These are phyloP conservation scores for Drosophila mulleri DNA, from an alignment of 2,888 invertebrate genomes.

Conservation along the genomic window DNA sequence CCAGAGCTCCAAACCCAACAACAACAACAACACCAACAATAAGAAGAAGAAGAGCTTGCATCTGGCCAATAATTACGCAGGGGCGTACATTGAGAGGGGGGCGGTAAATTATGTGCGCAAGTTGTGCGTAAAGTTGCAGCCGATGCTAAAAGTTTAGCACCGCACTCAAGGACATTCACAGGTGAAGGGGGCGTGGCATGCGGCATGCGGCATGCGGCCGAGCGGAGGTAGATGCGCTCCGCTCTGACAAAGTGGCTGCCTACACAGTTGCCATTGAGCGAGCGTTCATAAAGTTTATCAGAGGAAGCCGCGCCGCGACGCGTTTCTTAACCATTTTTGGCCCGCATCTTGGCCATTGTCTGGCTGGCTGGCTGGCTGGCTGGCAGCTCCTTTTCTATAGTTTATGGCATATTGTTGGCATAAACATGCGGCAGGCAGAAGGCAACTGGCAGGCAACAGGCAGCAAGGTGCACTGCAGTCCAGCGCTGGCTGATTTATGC, in stretches of 20 bases:
- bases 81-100: background rate
- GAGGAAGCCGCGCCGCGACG: conserved; percentile 72
- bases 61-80: conserved; percentile 73
- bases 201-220: background rate
- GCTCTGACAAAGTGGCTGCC: conserved; percentile 77
- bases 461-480: conserved; percentile 71
- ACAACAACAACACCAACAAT: conserved; percentile 23
- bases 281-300: conserved; percentile 76
- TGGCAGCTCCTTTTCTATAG: conserved; percentile 71
- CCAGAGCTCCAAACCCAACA: conserved; percentile 16
- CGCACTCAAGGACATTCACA: conserved; percentile 62
- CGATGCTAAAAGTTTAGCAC: conserved; percentile 75
- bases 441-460: conserved; percentile 27
- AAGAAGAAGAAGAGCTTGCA: conserved; percentile 27
- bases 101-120: conserved; percentile 70
- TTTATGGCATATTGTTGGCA: conserved; percentile 82
- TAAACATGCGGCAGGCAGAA: conserved; percentile 65
- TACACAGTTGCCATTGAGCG: conserved; percentile 49
- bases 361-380: conserved; percentile 41
- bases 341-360: conserved; percentile 64
- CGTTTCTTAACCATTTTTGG: conserved; percentile 41
- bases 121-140: conserved; percentile 74
- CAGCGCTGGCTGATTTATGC: conserved; percentile 82
- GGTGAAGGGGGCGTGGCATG: conserved; percentile 3
- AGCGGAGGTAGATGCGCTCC: conserved; percentile 13